A percentile compares a stretch with the other conserved stretches of the same genome.
Conservation (phyloP, 2,797 vertebrate genomes). For the Platalea minor region DNA sequence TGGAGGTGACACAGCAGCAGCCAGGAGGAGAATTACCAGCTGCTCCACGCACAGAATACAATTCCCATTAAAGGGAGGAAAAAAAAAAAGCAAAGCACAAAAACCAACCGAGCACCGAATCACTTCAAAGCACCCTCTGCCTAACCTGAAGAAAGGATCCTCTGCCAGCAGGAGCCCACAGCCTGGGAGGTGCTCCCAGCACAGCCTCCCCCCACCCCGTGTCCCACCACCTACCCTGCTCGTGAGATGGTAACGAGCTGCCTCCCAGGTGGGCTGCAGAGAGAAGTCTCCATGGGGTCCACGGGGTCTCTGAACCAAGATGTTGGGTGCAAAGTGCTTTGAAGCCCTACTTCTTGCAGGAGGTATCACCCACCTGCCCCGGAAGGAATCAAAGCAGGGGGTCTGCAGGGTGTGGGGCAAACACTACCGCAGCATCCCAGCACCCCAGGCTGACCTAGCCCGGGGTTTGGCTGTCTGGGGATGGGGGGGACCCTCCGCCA, state of each 20-base stretch:
- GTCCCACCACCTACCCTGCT: neutral
- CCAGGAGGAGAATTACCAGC: neutral
- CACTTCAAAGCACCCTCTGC: neutral
- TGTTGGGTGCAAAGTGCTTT: neutral
- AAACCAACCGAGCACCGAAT: neutral
- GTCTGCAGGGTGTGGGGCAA: neutral
- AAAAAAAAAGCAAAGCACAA: neutral
- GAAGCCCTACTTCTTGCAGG: neutral
- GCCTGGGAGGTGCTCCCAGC: neutral
- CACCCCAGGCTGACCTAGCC: neutral
- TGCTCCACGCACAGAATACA: neutral
- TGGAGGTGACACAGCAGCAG: neutral
- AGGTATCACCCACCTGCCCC: neutral
- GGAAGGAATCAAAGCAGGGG: neutral
- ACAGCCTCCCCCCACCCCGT: accelerated
- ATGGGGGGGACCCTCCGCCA: neutral
- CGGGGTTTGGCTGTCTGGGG: neutral
- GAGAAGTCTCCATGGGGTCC: neutral
- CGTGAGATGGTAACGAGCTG: accelerated
- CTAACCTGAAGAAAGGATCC: neutral
- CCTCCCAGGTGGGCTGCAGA: neutral
- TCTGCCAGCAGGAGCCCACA: neutral
- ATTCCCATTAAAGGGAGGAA: neutral
- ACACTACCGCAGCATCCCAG: neutral
- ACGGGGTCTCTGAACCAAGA: neutral